Conservation (phyloP, 2,113 vertebrate genomes). For the Chlorodrepanis virens region DNA sequence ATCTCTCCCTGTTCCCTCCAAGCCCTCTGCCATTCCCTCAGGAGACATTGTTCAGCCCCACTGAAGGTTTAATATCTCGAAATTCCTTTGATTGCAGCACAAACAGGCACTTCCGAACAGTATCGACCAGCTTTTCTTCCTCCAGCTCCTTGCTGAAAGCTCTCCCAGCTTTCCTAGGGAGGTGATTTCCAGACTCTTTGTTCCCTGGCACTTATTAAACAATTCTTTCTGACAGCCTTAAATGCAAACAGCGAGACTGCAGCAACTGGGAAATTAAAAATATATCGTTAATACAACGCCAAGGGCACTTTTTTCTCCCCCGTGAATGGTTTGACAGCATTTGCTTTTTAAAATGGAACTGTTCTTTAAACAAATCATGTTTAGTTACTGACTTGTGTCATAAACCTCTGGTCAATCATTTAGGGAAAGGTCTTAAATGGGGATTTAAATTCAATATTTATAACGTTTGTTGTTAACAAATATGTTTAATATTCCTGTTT, state of each 20-base stretch:
- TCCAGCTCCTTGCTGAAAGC: not conserved
- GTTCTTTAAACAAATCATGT: constrained; percentile 16
- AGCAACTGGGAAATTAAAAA: constrained; percentile 42
- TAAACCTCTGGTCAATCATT: constrained; percentile 11
- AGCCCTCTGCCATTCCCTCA: not conserved
- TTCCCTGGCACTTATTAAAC: constrained; percentile 29
- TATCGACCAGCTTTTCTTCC: not conserved
- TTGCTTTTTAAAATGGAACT: not conserved
- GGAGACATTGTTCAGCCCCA: not conserved
- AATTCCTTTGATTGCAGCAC: constrained; percentile 2
- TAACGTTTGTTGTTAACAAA: not conserved
- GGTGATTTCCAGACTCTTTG: constrained; percentile 44
- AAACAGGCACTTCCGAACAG: not conserved
- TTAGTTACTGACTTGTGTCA: constrained; percentile 8
- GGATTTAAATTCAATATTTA: not conserved
- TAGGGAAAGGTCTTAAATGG: not conserved
- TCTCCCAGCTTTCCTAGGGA: not conserved
- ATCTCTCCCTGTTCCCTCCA: not conserved
- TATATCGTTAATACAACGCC: constrained; percentile 30
- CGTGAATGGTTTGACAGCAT: not conserved
- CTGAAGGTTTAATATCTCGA: not conserved
- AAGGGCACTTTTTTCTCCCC: not conserved
- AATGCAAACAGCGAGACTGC: constrained; percentile 39
- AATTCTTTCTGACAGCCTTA: constrained; percentile 41
- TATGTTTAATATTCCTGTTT: not conserved